phyloP scores from a whole-genome alignment of 2,888 invertebrate genomes.

The Strigamia transsilvanica region DNA sequence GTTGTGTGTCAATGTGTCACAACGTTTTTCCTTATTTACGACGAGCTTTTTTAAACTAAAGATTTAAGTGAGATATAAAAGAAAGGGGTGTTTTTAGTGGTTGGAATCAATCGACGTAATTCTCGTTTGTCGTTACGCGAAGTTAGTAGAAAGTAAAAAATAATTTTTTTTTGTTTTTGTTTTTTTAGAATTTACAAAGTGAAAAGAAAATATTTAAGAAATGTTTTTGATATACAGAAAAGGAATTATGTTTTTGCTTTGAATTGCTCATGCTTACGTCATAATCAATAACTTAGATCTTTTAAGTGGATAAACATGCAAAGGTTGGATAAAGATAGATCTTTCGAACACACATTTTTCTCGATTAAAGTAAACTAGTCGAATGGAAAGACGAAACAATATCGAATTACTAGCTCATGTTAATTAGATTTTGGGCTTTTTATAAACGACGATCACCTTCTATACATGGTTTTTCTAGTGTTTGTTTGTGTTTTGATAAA shows the following conservation, averaged over 20 bases:
- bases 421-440: background rate
- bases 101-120: no score
- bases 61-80: no score
- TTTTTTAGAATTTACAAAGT: background rate
- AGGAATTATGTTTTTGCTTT: constrained; percentile 40
- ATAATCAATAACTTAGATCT: constrained; percentile 49
- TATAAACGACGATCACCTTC: background rate
- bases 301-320: constrained; percentile 49
- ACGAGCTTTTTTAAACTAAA: no score
- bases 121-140: no score
- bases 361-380: constrained; percentile 10
- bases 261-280: constrained; percentile 49
- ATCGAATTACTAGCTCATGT: background rate
- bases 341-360: constrained; percentile 12
- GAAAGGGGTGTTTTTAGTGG: no score
- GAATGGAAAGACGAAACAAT: background rate
- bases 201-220: constrained; percentile 16
- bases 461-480: no score
- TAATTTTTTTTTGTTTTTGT: background rate
- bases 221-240: background rate
- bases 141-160: background rate
- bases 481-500: no score
- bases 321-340: constrained; percentile 49
- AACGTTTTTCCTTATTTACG: background rate
- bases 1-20: constrained; percentile 10